phyloP scores from a whole-genome alignment of 2,113 vertebrate species.

The Mixornis gularis region DNA sequence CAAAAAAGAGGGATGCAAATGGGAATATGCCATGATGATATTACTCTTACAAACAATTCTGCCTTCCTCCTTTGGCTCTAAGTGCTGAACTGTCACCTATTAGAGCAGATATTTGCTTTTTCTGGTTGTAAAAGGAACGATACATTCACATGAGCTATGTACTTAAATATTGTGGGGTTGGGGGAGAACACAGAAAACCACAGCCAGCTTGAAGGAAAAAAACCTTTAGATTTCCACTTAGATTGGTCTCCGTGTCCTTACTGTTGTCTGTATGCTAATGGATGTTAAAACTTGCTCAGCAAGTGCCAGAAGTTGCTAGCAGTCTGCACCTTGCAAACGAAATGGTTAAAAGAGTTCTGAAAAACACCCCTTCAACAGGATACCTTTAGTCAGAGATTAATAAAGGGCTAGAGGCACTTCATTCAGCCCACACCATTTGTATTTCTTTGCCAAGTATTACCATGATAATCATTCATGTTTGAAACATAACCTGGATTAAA shows the following conservation, averaged over 20 bases:
- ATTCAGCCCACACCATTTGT: not conserved
- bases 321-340: not conserved
- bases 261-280: not conserved
- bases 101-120: not conserved
- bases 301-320: not conserved
- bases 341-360: not conserved
- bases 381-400: not conserved
- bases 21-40: not conserved
- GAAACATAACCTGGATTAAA: not conserved
- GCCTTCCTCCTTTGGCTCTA: constrained; percentile 6
- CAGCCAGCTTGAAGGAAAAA: not conserved
- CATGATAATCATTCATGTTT: not conserved
- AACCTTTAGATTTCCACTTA: not conserved
- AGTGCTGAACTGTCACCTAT: not conserved
- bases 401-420: not conserved
- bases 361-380: not conserved
- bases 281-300: not conserved
- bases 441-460: not conserved
- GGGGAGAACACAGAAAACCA: not conserved
- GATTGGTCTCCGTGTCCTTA: not conserved
- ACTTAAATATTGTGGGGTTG: not conserved
- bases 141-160: not conserved
- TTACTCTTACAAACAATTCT: not conserved
- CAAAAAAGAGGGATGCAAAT: constrained; percentile 23
- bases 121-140: not conserved